Base-by-base conservation (phyloP, 2,113 vertebrate genomes). In the Parus major region DNA sequence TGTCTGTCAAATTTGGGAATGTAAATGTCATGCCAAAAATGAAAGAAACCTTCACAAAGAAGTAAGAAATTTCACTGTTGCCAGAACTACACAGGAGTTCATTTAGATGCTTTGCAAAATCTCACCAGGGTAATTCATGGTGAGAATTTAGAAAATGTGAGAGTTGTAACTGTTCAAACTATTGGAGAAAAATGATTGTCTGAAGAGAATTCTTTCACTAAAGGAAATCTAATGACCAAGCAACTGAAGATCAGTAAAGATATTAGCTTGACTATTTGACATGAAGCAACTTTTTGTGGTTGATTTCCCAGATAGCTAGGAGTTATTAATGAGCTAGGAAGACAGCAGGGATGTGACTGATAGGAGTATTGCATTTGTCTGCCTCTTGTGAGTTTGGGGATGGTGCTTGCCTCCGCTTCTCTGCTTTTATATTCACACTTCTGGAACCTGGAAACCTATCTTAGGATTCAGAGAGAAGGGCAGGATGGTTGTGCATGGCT, bases 11-110 rank as follows among this genome's bases (percentile, higher is more conserved):
- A 7, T 85, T 55, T 86, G 27, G 28, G 86, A 64, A 92, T 63
- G 61, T 68, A 71, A 92, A 80, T 50, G 63, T 50, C 21, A 50
- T 88, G 42, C 90, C 75, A 95, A 92, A 95, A 82, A 36, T 80
- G 24, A 56, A 89, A 92, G 49, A 86, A 61, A 47, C 16, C 33
- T 85, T 88, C 15, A 60, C 25, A 57, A 88, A 93, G 12, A 52
- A 91, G 77, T 87, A 53, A 61, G 63, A 71, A 89, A 63, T 79
- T 56, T 93, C 31, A 50, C 53, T 69, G 28, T 46, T 90, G 29
- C 47, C 70, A 50, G 39, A 81, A 41, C 9, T 50, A 44, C 18
- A 25, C 24, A 69, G 65, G 60, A 89, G 20, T 46, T 88, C 7
- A 77, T 71, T 72, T 56, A 83, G 76, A 56, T 68, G 46, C 31